Evolutionary conservation across 1,140 invertebrate genomes (phyloP), one percentile per base, ranked within the genome.

Genomic region (Leptopilina clavipes): DNA sequence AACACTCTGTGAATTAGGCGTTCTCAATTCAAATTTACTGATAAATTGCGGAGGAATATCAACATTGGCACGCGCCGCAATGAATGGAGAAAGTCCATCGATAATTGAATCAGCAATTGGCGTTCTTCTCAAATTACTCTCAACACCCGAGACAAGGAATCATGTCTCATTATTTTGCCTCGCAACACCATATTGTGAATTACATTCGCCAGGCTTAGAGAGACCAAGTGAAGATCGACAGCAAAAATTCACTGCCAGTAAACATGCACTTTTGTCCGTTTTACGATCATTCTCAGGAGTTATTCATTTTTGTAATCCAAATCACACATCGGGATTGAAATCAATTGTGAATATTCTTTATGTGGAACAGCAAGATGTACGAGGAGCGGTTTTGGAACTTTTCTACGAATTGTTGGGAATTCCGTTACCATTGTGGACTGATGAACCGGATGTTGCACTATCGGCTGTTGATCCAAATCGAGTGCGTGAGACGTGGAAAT

Each of bases 121-220:
- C 0, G 95, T 97, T 7, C 89, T 98, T n/a, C 90, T 98, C 19
- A 95, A 95, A 86, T 92, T 98, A 14, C 91, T 98, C n/a, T 96
- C 97, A 87, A 94, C 94, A 88, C 97, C 97, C 0, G 91, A 93
- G n/a, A 96, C 96, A 0, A 91, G 98, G 65, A 94, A 94, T 45
- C 93, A 92, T 14, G 92, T 97, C 5, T 94, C 96, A 83, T 89
- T 98, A n/a, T 91, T 96, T 81, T 95, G 93, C 85, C 91, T 98
- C 3, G 94, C 97, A 54, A 96, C 97, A 1, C 96, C 97, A 2
- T 98, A 98, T 83, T 98, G 97, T 82, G 97, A 98, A 91, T 95
- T 97, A 82, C 95, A 98, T 85, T 96, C 92, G 88, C 93, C 87
- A 87, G 93, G 82, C 87, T 92, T 79, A 89, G 93, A 82, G 89